phyloP scores from a whole-genome alignment of 2,113 vertebrate species.

The Sapayoa aenigma region DNA sequence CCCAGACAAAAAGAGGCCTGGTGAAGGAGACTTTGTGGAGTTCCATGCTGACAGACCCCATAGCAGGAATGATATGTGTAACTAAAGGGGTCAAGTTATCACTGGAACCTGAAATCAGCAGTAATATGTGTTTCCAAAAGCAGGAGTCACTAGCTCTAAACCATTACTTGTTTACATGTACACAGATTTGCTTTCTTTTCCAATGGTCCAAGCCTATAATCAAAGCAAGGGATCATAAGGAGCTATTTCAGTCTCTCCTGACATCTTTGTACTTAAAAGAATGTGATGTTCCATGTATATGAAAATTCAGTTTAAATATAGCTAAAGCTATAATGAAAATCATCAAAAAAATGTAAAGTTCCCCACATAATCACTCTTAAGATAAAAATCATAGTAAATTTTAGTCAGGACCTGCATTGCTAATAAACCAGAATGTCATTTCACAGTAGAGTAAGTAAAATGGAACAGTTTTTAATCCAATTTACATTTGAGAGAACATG shows the following conservation, averaged over 20 bases:
- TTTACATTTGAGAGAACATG: slow-evolving; percentile 50
- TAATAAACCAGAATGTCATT: slow-evolving; percentile 57
- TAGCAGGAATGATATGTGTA: not conserved
- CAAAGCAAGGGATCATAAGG: not conserved
- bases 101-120: not conserved
- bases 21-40: not conserved
- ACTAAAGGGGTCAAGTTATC: not conserved
- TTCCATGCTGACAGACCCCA: not conserved
- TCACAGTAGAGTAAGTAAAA: slow-evolving; percentile 34
- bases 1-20: not conserved
- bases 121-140: not conserved
- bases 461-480: slow-evolving; percentile 46
- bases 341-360: slow-evolving; percentile 26
- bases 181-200: not conserved
- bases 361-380: not conserved
- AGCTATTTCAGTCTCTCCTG: not conserved
- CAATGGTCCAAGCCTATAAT: not conserved
- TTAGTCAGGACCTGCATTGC: slow-evolving; percentile 17
- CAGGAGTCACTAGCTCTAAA: not conserved
- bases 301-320: slow-evolving; percentile 47
- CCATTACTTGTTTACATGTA: not conserved
- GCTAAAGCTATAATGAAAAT: slow-evolving; percentile 18
- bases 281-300: not conserved
- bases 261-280: not conserved
- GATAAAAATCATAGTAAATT: slow-evolving; percentile 42